Evolutionary conservation across 1,140 invertebrate genomes (phyloP), one percentile per base, ranked within the genome.

Genomic region (Eumaeus atala): DNA sequence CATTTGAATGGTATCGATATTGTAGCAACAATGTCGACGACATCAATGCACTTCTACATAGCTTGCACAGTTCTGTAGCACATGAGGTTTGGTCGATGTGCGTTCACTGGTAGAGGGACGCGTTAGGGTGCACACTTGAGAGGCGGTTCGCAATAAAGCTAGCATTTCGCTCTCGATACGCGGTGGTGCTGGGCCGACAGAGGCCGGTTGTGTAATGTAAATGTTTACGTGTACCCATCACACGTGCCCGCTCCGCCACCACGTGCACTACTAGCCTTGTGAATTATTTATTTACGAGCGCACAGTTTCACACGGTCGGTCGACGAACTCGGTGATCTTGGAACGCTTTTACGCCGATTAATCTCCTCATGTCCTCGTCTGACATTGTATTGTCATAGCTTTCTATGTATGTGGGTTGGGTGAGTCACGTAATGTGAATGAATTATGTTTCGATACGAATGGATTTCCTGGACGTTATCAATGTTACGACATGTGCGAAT

Each of bases 221-320:
- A 84, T 79, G 79, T 86, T 86, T 84, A 84, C 78, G 80, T 86
- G 78, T 82, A 82, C 76, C 71, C 76, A 75, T 73, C 69, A 77
- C 82, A 82, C 80, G 83, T 84, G 83, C 70, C 68, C 67, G 72
- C 67, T 56, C 37, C 12, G n/a, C n/a, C 18, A 70, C 75, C 80
- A 84, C 80, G 83, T 84, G 83, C 75, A 74, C 72, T 76, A 86
- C 83, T 83, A 86, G 80, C 83, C 80, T 86, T 86, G 83, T 86
- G 80, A 86, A 86, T 86, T 86, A 86, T 86, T 86, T 86, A 86
- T 86, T 86, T 86, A 84, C 81, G 83, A 84, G 67, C 62, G 77
- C 80, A 81, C 79, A 86, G 84, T 86, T 83, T 86, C 79, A 81
- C 83, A 84, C 83, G 83, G 21, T 73, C 79, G 83, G 83, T 82